phyloP scores from a whole-genome alignment of 2,113 vertebrate species.

The Notothenia rossii region DNA sequence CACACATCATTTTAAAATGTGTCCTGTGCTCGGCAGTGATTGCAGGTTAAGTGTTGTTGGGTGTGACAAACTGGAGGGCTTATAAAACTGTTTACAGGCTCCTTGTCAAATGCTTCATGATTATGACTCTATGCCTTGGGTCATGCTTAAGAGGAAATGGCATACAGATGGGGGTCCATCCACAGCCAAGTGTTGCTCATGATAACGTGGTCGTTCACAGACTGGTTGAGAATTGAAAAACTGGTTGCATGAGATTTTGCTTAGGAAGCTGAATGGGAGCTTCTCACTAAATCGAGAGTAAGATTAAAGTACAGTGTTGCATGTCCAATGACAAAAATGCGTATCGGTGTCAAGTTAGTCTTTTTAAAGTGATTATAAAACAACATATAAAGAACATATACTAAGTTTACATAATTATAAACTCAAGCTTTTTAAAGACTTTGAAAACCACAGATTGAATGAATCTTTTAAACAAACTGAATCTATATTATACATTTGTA shows the following conservation, averaged over 20 bases:
- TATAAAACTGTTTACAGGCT: conserved; percentile 59
- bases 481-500: neutral
- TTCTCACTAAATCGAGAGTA: conserved; percentile 2
- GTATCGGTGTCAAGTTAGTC: neutral
- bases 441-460: neutral
- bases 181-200: conserved; percentile 40
- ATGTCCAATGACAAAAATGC: neutral
- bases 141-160: conserved; percentile 47
- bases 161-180: conserved; percentile 45
- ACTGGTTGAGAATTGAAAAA: conserved; percentile 26
- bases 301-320: neutral
- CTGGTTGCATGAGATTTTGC: conserved; percentile 33
- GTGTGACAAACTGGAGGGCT: conserved; percentile 15
- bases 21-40: conserved; percentile 29
- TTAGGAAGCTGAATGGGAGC: conserved; percentile 22
- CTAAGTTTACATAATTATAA: too few relatives aligned
- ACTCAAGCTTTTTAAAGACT: too few relatives aligned
- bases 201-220: conserved; percentile 33
- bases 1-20: conserved; percentile 12
- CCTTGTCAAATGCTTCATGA: conserved; percentile 43
- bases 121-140: conserved; percentile 35
- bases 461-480: neutral
- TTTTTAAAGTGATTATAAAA: too few relatives aligned
- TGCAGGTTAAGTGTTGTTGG: conserved; percentile 29
- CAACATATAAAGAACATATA: too few relatives aligned